Evolutionary conservation across 2,888 invertebrate genomes (phyloP).

Genomic region (Hydropsyche betteni): DNA sequence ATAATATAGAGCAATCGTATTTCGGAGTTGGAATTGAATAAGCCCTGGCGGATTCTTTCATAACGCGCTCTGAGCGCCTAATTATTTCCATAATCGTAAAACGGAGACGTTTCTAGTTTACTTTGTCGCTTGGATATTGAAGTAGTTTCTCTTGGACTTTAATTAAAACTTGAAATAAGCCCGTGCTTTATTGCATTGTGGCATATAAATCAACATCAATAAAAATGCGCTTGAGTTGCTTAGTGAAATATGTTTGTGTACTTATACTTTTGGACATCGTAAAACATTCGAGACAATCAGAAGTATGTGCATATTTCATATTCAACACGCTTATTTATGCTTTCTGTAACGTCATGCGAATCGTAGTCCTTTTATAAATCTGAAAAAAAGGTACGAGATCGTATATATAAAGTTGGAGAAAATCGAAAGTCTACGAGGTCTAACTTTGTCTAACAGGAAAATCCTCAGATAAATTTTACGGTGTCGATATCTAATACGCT

Average conservation of each 20-base stretch:
- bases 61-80: constrained; percentile 7
- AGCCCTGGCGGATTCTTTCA: constrained; percentile 6
- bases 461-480: constrained; percentile 20
- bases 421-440: constrained; percentile 20
- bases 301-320: too few species aligned
- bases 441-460: constrained; percentile 27
- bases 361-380: too few species aligned
- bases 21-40: constrained; percentile 21
- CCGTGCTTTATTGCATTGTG: background rate
- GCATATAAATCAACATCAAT: too few species aligned
- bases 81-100: constrained; percentile 30
- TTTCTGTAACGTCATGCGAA: too few species aligned
- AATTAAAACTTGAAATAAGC: constrained; percentile 12
- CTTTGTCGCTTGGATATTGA: background rate
- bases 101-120: constrained; percentile 1
- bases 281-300: too few species aligned
- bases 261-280: too few species aligned
- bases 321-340: too few species aligned
- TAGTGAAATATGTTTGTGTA: too few species aligned
- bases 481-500: constrained; percentile 12
- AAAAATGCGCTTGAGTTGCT: too few species aligned
- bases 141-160: background rate
- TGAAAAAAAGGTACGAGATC: too few species aligned
- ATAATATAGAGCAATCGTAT: too few species aligned
- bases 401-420: background rate